phyloP scores from a whole-genome alignment of 2,888 invertebrate species.

The Hirtodrosophila cameraria region DNA sequence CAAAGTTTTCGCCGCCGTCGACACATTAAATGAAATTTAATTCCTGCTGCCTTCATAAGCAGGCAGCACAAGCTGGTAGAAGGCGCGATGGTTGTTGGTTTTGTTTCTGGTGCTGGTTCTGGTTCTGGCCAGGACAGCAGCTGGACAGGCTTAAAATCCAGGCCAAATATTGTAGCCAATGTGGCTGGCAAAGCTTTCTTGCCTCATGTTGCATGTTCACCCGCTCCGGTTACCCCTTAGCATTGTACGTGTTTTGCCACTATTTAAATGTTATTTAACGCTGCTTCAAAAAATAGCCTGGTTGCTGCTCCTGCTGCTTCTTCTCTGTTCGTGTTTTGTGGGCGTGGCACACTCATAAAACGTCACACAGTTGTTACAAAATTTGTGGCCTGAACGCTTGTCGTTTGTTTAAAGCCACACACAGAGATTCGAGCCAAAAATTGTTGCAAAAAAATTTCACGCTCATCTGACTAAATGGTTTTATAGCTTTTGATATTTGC shows the following conservation, averaged over 20 bases:
- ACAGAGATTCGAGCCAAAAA: slow-evolving; percentile 26
- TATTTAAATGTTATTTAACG: slow-evolving; percentile 78
- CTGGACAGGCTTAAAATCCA: slow-evolving; percentile 66
- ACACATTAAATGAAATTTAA: slow-evolving; percentile 78
- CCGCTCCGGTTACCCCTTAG: slow-evolving; percentile 5
- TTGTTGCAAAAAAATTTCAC: slow-evolving; percentile 60
- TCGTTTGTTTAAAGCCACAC: slow-evolving; percentile 56
- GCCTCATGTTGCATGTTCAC: slow-evolving; percentile 41
- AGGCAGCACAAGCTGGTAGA: slow-evolving; percentile 30
- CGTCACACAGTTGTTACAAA: slow-evolving; percentile 68
- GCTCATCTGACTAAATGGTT: slow-evolving; percentile 78
- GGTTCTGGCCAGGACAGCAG: slow-evolving; percentile 22
- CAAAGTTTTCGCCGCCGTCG: slow-evolving; percentile 65
- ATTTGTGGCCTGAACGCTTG: slow-evolving; percentile 58
- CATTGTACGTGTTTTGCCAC: slow-evolving; percentile 61
- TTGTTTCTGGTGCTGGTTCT: too few species aligned
- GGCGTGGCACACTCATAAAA: slow-evolving; percentile 60
- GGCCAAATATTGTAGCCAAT: slow-evolving; percentile 60
- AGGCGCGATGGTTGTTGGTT: slow-evolving; percentile 16
- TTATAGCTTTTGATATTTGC: slow-evolving; percentile 75
- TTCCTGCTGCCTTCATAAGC: slow-evolving; percentile 76
- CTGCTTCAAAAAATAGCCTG: slow-evolving; percentile 53
- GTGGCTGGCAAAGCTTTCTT: slow-evolving; percentile 55
- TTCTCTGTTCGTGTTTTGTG: slow-evolving; percentile 17
- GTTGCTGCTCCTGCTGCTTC: slow-evolving; percentile 23